A percentile compares a stretch with the other conserved stretches of the same genome.
phyloP scores from a whole-genome alignment of 2,888 invertebrate species.

The Exocentrus adspersus region DNA sequence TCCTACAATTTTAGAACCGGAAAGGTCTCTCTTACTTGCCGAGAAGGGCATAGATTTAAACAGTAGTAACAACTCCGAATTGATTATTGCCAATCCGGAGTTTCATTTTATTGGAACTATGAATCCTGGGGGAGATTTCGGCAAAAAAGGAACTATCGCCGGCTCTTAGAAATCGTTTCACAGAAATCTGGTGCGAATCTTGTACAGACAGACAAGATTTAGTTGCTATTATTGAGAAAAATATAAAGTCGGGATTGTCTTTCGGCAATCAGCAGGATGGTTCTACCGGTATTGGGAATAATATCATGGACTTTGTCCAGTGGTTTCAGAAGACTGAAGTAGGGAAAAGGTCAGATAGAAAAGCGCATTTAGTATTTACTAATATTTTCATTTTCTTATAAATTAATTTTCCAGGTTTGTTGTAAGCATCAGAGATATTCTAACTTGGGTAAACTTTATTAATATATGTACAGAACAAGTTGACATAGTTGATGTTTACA shows the following conservation, averaged over 20 bases:
- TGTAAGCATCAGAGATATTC: constrained; percentile 89
- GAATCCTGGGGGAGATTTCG: constrained; percentile 99
- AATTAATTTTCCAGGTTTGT: constrained; percentile 74
- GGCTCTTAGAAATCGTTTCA: constrained; percentile 95
- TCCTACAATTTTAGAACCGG: constrained; percentile 74
- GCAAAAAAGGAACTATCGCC: constrained; percentile 99
- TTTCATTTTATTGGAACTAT: constrained; percentile 97
- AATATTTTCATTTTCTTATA: background rate
- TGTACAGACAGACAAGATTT: constrained; percentile 80
- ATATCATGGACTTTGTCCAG: constrained; percentile 82
- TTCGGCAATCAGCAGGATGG: constrained; percentile 67
- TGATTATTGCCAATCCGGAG: constrained; percentile 73
- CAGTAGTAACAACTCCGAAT: constrained; percentile 65
- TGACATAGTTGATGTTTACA: constrained; percentile 74
- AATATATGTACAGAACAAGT: constrained; percentile 68
- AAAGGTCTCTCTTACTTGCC: constrained; percentile 87
- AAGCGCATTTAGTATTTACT: background rate
- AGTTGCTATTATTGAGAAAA: constrained; percentile 82
- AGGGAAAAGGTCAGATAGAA: constrained; percentile 67
- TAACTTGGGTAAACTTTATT: constrained; percentile 93
- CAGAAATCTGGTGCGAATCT: constrained; percentile 97
- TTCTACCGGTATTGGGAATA: constrained; percentile 71
- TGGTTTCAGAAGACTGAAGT: constrained; percentile 78
- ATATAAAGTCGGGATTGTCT: constrained; percentile 69
- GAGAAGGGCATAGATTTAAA: constrained; percentile 83